Evolutionary conservation across 1,140 invertebrate genomes (phyloP), one percentile per base, ranked within the genome.

Genomic region (Patella vulgata): DNA sequence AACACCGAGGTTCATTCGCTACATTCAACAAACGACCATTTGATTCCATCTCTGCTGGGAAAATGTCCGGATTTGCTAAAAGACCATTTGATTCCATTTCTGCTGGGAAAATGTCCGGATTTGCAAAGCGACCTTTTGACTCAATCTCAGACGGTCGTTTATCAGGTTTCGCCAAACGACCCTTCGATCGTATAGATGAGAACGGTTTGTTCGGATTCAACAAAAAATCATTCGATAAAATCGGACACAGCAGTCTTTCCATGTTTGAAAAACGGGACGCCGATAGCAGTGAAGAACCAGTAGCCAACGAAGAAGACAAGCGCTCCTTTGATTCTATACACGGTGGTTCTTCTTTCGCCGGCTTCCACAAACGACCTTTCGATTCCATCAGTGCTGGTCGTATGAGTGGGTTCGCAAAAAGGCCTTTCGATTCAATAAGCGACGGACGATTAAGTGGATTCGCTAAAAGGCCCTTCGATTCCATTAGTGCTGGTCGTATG

Each of bases 91-190:
- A 61, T 43, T 48, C 53, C 44, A 55, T 63, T 25, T 21, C 30
- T 28, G n/a, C n/a, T n/a, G n/a, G 59, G 5, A 46, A 33, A 47
- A 21, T 68, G 12, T 30, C 40, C 27, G 58, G 65, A 17, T 71
- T 67, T 42, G 54, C 50, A 5, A 67, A 71, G 44, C 58, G 65
- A 6, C 53, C 51, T 0, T 53, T 71, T 23, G 59, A 71, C 27
- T 57, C 53, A 17, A 68, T 68, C 31, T 31, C 27, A 33, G 36
- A 31, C 8, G 50, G 62, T 6, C 31, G 40, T 12, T 30, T 68
- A 19, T 51, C 40, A 21, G 30, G 51, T 4, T 68, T 66, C 43
- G 59, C 25, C 3, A 60, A 65, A 46, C 39, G 43, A 28, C 42
- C 63, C 5, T 61, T 68, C 44, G 59, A 68, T 47, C 47, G 53